Conservation (phyloP, 1,140 invertebrate species). For the Danaus melanippus region DNA sequence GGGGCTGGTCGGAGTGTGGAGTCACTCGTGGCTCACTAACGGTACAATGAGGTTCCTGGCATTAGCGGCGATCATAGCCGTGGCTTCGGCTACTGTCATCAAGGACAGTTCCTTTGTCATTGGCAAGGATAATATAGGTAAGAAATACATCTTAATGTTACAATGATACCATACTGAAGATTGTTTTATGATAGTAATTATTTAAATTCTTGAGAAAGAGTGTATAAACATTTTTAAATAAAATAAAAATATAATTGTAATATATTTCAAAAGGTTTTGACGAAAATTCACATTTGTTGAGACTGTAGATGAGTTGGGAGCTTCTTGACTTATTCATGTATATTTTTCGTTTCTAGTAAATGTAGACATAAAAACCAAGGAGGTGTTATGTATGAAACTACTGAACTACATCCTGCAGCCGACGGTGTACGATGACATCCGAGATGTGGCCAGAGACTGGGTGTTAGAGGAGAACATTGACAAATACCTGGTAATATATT, state of each 20-base stretch:
- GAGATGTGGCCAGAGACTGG: constrained; percentile 50
- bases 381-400: constrained; percentile 50
- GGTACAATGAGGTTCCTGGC: constrained; percentile 43
- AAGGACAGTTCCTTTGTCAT: constrained; percentile 33
- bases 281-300: no score
- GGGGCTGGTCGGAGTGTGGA: neutral
- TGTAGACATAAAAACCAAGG: constrained; percentile 52
- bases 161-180: no score
- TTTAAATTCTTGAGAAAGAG: no score
- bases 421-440: constrained; percentile 57
- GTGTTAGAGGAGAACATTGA: constrained; percentile 50
- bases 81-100: constrained; percentile 39
- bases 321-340: neutral
- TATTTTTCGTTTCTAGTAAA: constrained; percentile 34
- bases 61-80: constrained; percentile 39
- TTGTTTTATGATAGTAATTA: no score
- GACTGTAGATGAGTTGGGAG: no score
- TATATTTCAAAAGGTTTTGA: no score
- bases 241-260: no score
- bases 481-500: constrained; percentile 45
- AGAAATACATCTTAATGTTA: constrained; percentile 10
- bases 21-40: constrained; percentile 23
- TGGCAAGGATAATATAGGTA: constrained; percentile 46
- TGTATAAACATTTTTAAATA: no score
- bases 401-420: constrained; percentile 61